Conservation (phyloP, 2,888 invertebrate genomes). For the Isoperla grammatica region DNA sequence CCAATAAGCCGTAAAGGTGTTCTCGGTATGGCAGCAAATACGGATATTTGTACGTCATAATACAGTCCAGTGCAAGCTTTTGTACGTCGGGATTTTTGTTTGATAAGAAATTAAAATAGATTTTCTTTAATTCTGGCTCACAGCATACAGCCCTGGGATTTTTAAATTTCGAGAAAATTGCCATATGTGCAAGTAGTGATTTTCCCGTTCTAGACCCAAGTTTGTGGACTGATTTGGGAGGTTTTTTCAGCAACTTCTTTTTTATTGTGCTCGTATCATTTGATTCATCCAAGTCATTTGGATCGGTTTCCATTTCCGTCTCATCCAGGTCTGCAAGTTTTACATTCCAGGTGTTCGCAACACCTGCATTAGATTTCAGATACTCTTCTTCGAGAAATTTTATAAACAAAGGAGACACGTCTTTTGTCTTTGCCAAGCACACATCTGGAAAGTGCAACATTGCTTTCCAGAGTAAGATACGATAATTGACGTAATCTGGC, state of each 20-base stretch:
- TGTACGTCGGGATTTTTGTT: conserved; percentile 76
- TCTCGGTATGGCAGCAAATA: conserved; percentile 73
- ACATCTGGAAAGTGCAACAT: conserved; percentile 67
- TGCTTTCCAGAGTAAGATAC: conserved; percentile 74
- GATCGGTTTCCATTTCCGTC: conserved; percentile 41
- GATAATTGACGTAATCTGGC: conserved; percentile 68
- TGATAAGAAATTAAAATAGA: conserved; percentile 74
- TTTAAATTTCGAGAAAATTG: conserved; percentile 70
- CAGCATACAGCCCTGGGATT: conserved; percentile 75
- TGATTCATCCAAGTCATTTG: conserved; percentile 30
- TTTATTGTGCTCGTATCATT: conserved; percentile 32
- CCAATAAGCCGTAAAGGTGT: conserved; percentile 71
- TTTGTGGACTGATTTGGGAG: not conserved
- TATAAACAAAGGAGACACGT: conserved; percentile 73
- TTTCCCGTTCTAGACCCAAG: conserved; percentile 21
- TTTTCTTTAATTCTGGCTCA: conserved; percentile 65
- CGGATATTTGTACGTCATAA: conserved; percentile 79
- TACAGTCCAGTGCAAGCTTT: conserved; percentile 77
- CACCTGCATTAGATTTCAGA: conserved; percentile 52
- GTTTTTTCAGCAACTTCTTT: conserved; percentile 25
- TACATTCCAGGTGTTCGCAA: conserved; percentile 52
- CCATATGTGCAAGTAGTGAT: conserved; percentile 59
- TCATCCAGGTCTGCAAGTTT: conserved; percentile 42
- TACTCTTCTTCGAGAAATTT: conserved; percentile 68
- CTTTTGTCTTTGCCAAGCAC: conserved; percentile 74